These are phyloP conservation scores for Drosophila falleni DNA, from an alignment of 2,888 invertebrate genomes.

Conservation along the genomic window DNA sequence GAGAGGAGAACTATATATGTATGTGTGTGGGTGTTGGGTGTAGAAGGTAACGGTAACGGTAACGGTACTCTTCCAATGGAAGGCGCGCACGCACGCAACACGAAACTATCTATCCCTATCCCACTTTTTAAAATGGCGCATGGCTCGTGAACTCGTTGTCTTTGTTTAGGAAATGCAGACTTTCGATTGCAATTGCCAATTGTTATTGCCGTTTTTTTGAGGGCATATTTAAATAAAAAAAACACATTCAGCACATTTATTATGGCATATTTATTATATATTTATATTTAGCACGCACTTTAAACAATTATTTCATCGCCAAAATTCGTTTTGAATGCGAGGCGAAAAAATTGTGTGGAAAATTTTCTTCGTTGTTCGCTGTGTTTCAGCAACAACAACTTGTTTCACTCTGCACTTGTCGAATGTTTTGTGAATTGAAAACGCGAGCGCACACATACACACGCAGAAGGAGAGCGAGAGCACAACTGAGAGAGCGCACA, in stretches of 20 bases:
- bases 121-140: conserved; percentile 80
- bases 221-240: neutral
- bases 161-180: conserved; percentile 80
- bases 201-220: neutral
- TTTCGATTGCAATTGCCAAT: conserved; percentile 39
- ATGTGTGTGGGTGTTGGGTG: neutral
- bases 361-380: conserved; percentile 68
- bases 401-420: conserved; percentile 81
- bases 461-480: conserved; percentile 17
- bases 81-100: conserved; percentile 76
- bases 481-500: neutral
- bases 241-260: conserved; percentile 5
- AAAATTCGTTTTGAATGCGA: conserved; percentile 12
- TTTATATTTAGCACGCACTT: conserved; percentile 25
- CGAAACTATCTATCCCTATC: conserved; percentile 80
- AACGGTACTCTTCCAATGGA: conserved; percentile 69
- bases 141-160: conserved; percentile 67
- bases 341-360: conserved; percentile 48
- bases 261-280: conserved; percentile 7
- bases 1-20: neutral
- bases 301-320: conserved; percentile 17
- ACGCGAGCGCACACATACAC: conserved; percentile 6
- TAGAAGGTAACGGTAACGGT: conserved; percentile 12
- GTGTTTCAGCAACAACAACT: conserved; percentile 79
- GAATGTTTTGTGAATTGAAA: conserved; percentile 78